Percentiles rank a stretch among this genome's conserved stretches.
Conservation (phyloP, 2,888 invertebrate genomes). For the Brachyptera risi region DNA sequence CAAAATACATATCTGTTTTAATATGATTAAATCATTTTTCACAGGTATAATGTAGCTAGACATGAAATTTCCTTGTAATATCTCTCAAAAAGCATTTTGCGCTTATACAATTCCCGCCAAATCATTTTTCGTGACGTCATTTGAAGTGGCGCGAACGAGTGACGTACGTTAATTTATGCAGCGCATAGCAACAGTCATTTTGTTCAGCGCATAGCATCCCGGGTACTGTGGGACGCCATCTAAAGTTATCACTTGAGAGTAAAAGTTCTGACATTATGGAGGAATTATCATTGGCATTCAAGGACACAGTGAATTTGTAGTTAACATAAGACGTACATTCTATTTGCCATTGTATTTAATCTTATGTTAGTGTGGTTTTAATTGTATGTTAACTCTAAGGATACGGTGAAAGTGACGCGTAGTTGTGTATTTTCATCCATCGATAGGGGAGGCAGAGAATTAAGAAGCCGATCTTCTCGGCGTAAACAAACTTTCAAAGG, state of each 20-base stretch:
- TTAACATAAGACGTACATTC: slow-evolving; percentile 26
- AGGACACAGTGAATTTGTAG: slow-evolving; percentile 31
- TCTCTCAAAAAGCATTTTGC: too few species aligned
- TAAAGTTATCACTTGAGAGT: slow-evolving; percentile 33
- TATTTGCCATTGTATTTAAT: slow-evolving; percentile 21
- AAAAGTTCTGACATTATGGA: slow-evolving; percentile 35
- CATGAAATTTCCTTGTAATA: too few species aligned
- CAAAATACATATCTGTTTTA: too few species aligned
- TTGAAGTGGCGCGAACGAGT: slow-evolving; percentile 27
- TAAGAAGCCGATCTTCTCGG: slow-evolving; percentile 32
- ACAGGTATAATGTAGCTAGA: too few species aligned
- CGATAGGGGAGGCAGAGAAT: slow-evolving; percentile 33
- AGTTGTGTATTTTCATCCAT: slow-evolving; percentile 30
- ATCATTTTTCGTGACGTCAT: slow-evolving; percentile 22
- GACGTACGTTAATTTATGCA: slow-evolving; percentile 33
- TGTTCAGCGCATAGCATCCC: slow-evolving; percentile 32
- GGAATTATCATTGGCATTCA: slow-evolving; percentile 34
- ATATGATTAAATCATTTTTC: too few species aligned
- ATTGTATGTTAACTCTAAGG: slow-evolving; percentile 15
- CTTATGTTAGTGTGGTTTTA: slow-evolving; percentile 6
- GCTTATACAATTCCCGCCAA: slow-evolving; percentile 6
- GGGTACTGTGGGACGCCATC: slow-evolving; percentile 35
- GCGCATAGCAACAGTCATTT: slow-evolving; percentile 34
- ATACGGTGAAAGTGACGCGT: slow-evolving; percentile 28
- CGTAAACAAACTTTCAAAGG: slow-evolving; percentile 33